Evolutionary conservation across 2,797 vertebrate genomes (phyloP), one percentile per base, ranked within the genome.

Genomic region (Siniperca undulata): DNA sequence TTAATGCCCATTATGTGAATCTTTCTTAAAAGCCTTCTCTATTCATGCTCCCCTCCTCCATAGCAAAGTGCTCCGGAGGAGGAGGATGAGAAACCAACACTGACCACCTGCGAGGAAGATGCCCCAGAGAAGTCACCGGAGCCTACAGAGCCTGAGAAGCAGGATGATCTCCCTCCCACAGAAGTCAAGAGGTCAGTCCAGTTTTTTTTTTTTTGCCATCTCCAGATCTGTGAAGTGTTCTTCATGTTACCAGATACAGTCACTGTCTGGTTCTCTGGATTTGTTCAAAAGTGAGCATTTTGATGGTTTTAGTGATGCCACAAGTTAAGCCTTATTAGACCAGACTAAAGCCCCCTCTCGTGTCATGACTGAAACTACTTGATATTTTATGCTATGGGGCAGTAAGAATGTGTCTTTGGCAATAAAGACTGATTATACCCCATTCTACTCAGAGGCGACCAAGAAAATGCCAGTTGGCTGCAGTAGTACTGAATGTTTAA

Each of bases 141-240:
- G 5, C 34, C 75, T 1, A 14, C 81, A n/a, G 88, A 93, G 64
- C 64, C 91, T 0, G 87, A 86, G 71, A 77, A 89, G 48, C 85
- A 85, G 60, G 86, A 92, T 0, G 90, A 82, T 3, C 16, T 20
- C 20, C 68, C 87, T 77, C 73, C 91, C 27, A 64, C 83, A 34
- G 91, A 95, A 7, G 72, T 74, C 65, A 95, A 94, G 84, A 95
- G 94, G 96, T 96, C 67, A 74, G 88, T 65, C 14, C 4, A 3
- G 27, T 30, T 3, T 12, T 30, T 53, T 14, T 9, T 22, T 34
- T 40, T 40, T n/a, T 20, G 6, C 27, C 1, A 5, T 70, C 17
- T 36, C 40, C 38, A 5, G 42, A 19, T 71, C 30, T 22, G 30
- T 64, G 7, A 46, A 10, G 5, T 36, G 2, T 55, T 53, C 24